phyloP scores from a whole-genome alignment of 2,113 vertebrate species.

The Barbus barbus region DNA sequence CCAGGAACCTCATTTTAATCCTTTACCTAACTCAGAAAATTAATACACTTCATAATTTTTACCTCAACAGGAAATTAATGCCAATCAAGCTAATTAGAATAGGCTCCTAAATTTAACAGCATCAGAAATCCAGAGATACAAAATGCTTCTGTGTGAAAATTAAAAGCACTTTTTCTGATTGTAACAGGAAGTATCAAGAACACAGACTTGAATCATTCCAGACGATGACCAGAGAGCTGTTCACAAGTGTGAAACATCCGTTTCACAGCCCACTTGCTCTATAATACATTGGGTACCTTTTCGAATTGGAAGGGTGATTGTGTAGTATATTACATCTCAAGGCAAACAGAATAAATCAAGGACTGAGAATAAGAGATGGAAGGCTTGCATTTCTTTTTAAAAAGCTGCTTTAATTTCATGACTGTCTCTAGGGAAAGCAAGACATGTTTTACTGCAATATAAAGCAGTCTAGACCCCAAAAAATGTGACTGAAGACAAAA shows the following conservation, averaged over 20 bases:
- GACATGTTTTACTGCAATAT: not conserved
- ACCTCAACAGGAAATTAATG: slow-evolving; percentile 48
- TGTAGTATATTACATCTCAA: slow-evolving; percentile 28
- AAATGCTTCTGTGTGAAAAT: slow-evolving; percentile 14
- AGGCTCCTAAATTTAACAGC: slow-evolving; percentile 19
- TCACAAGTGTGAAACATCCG: slow-evolving; percentile 3
- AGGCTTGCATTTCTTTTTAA: not conserved
- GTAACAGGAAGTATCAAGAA: not conserved
- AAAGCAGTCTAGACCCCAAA: not conserved
- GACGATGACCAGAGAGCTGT: not conserved
- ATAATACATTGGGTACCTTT: not conserved
- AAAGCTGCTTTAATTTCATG: slow-evolving; percentile 9
- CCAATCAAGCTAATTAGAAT: slow-evolving; percentile 43
- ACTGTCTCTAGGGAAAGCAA: not conserved
- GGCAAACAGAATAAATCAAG: not conserved
- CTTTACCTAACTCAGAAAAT: not conserved
- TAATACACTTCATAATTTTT: not conserved
- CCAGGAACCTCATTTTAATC: not conserved
- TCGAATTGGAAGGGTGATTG: not conserved
- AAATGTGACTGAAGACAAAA: slow-evolving; percentile 1
- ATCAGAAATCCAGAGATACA: slow-evolving; percentile 35
- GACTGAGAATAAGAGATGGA: not conserved
- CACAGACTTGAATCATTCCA: not conserved
- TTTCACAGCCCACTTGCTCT: not conserved
- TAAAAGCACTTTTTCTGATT: not conserved